Evolutionary conservation across 2,888 invertebrate species (phyloP).

Genomic region (Metellina segmentata): DNA sequence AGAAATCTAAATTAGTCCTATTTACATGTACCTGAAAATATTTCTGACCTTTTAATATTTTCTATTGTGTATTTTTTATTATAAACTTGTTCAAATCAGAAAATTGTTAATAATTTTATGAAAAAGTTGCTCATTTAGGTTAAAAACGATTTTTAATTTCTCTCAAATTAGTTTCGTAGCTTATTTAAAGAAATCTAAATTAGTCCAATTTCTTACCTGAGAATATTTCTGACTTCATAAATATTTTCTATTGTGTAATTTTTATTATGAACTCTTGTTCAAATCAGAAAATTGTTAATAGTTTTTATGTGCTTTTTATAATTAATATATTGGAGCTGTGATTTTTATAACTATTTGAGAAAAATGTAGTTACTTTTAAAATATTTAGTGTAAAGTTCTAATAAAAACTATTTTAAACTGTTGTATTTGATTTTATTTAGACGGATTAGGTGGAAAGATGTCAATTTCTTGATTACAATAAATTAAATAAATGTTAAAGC

Average conservation of each 20-base stretch:
- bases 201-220: not conserved
- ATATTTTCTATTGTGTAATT: not conserved
- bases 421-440: not conserved
- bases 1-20: not conserved
- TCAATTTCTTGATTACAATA: no score
- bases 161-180: no score
- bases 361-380: not conserved
- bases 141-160: no score
- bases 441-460: no score
- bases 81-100: not conserved
- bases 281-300: not conserved
- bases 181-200: not conserved
- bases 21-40: not conserved
- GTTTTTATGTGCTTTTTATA: not conserved
- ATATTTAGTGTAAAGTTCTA: not conserved
- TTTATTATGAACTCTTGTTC: not conserved
- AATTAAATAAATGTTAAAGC: no score
- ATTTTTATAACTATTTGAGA: not conserved
- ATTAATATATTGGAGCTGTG: not conserved
- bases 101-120: not conserved
- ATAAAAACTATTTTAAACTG: not conserved
- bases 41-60: not conserved
- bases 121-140: no score
- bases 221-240: not conserved
- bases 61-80: not conserved